Evolutionary conservation across 2,797 vertebrate genomes (phyloP), one percentile per base, ranked within the genome.

Genomic region (Aselliscus stoliczkanus): DNA sequence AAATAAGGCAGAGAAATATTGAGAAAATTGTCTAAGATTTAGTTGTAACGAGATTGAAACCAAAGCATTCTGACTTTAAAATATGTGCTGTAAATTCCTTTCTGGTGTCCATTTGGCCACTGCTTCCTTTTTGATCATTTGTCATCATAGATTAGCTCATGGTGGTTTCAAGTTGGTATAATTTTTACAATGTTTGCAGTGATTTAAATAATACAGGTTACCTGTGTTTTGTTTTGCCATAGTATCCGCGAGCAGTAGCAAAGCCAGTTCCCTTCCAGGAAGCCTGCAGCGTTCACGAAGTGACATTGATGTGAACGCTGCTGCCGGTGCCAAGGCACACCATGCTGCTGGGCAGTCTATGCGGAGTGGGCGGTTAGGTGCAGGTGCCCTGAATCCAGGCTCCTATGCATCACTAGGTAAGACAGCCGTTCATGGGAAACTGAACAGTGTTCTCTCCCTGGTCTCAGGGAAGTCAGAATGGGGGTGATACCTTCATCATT

Each of bases 251-350:
- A 39, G 98, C 77, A 98, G 98, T 97, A 98, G 98, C 97, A 99
- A 99, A 98, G 95, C 97, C 18, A 97, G 88, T 86, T 98, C 98
- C 2, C 98, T 99, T 42, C 98, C 99, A 0, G 98, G 98, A 88
- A 98, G 99, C 79, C 98, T 99, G 97, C 99, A 99, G 96, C 99
- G 99, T 21, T 99, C 99, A 85, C 99, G 99, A 96, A 99, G 99
- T 0, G 99, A 99, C 93, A 99, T 99, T 7, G 99, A 99, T 2
- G 99, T 99, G 67, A 99, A 99, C 0, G 99, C 99, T 37, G 99
- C 99, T 0, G 99, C 99, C 0, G 99, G 99, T 0, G 99, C 99
- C 31, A 99, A 99, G 98, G 99, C 99, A 0, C 99, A 99, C 87
- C 99, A 99, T 7, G 97, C 96, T 12, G 96, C 99, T 2, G 99